These are phyloP conservation scores for Microtus oregoni DNA, from an alignment of 2,113 vertebrate species.

Conservation along the genomic window DNA sequence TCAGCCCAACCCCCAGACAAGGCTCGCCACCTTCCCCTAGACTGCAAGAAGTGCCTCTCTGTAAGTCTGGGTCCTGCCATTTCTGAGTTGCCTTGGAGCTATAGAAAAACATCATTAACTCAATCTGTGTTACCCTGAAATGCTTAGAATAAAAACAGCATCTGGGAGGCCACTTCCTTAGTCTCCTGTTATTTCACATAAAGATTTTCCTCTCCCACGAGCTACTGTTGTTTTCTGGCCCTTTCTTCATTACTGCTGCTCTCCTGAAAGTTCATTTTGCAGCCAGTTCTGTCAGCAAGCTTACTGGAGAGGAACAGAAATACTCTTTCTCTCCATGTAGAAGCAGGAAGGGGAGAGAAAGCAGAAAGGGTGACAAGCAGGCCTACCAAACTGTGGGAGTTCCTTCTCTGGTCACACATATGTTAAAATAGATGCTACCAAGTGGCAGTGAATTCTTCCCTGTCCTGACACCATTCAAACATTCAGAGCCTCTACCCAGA, in stretches of 20 bases:
- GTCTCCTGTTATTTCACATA: constrained; percentile 56
- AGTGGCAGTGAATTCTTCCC: neutral
- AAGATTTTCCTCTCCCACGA: constrained; percentile 68
- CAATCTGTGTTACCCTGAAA: constrained; percentile 75
- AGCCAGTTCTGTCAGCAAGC: neutral
- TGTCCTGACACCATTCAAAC: neutral
- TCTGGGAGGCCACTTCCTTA: constrained; percentile 28
- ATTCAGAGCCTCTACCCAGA: neutral
- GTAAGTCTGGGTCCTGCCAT: constrained; percentile 53
- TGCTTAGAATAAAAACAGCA: constrained; percentile 74
- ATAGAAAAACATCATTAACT: constrained; percentile 78
- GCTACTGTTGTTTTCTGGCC: constrained; percentile 48
- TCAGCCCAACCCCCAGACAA: neutral
- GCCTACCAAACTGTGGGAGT: neutral
- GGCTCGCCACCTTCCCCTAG: neutral
- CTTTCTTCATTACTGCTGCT: constrained; percentile 38
- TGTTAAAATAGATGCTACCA: neutral
- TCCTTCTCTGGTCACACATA: neutral
- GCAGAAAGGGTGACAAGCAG: neutral
- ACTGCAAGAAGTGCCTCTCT: constrained; percentile 58
- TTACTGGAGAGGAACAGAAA: neutral
- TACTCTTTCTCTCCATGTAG: neutral
- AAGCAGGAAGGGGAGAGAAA: constrained; percentile 23
- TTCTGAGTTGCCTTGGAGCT: constrained; percentile 74
- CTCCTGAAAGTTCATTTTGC: constrained; percentile 20